Evolutionary conservation across 2,888 invertebrate species (phyloP), one percentile per base, ranked within the genome.

Genomic region (Argynnis bischoffii): DNA sequence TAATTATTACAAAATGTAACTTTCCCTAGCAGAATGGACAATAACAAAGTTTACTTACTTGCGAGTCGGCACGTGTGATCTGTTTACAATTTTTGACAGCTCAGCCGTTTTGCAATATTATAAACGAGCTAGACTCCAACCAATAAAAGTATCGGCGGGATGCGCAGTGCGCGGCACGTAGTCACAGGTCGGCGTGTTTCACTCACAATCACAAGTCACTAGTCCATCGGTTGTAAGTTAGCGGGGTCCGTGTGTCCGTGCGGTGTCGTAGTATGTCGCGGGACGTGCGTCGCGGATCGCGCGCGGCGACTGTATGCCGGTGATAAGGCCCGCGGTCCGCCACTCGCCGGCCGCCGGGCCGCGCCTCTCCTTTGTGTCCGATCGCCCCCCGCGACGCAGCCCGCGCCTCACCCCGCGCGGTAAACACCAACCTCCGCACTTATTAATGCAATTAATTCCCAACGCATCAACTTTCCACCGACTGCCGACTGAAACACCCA

Each of bases 341-440:
- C 85, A 86, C 84, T 89, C 88, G 86, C 85, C 88, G 88, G 86
- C 84, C 88, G 88, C 66, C 55, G 60, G 64, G 88, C 90, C 87
- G 88, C 87, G 86, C 86, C 88, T 86, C 90, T 88, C 90, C 90
- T 91, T 90, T 92, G 90, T 93, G 80, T 79, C 81, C 79, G 79
- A 81, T 73, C 74, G 79, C 79, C 81, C 81, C 79, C 78, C 82
- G 80, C 78, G 79, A 81, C 83, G 78, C 79, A 79, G 79, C 77
- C 82, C 84, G 78, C 79, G 74, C 74, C 70, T 69, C 71, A 69
- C 77, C 76, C 74, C 75, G 73, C 73, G 76, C 75, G 78, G 78
- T 77, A 78, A 79, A 75, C 80, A 81, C 83, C 82, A 81, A 85
- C 87, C 81, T 84, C 85, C 85, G 84, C 85, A 84, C 83, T 83